Evolutionary conservation across 2,113 vertebrate genomes (phyloP).

Genomic region (Acrocephalus arundinaceus): DNA sequence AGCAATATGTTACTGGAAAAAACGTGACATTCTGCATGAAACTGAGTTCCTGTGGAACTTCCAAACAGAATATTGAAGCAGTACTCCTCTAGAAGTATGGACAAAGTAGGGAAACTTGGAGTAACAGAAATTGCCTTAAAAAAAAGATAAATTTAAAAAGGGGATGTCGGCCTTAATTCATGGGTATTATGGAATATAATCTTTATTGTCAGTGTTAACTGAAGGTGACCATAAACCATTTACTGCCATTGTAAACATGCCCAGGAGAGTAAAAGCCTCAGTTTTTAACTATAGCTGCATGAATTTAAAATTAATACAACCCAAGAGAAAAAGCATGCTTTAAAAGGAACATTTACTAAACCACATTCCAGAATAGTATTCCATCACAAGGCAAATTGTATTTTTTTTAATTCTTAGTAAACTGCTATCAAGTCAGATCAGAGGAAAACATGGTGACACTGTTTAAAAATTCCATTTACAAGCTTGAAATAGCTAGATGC

Average conservation of each 20-base stretch:
- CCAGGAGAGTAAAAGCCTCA: neutral
- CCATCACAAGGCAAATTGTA: neutral
- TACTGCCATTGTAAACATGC: neutral
- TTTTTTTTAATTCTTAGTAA: neutral
- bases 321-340: neutral
- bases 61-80: neutral
- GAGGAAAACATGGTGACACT: neutral
- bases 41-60: neutral
- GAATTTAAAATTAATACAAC: neutral
- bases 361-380: neutral
- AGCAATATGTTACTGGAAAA: neutral
- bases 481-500: neutral
- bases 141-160: neutral
- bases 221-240: neutral
- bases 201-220: neutral
- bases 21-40: neutral
- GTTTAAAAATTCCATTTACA: neutral
- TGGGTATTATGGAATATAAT: neutral
- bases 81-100: neutral
- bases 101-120: neutral
- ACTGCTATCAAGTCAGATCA: neutral
- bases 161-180: neutral
- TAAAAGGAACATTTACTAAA: neutral
- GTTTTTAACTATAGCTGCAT: neutral
- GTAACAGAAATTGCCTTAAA: neutral